Conservation (phyloP, 2,888 invertebrate species). For the Eucera pruinosa region DNA sequence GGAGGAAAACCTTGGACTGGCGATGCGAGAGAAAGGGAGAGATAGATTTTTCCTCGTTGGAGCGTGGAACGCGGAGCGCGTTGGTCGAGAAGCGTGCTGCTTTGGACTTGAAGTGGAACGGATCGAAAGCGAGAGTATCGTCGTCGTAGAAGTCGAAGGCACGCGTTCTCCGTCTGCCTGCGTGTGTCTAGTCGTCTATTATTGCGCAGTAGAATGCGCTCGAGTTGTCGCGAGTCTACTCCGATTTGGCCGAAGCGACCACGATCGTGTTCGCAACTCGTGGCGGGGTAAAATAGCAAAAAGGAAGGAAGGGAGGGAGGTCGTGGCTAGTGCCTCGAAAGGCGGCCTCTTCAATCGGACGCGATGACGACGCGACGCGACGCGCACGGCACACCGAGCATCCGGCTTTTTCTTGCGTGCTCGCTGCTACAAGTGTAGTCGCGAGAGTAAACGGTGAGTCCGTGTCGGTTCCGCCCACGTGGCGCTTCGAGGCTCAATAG, state of each 20-base stretch:
- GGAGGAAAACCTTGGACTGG: conserved; percentile 7
- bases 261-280: neutral
- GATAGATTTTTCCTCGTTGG: neutral
- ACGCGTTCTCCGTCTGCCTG: neutral
- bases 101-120: too few relatives aligned
- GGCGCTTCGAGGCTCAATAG: neutral
- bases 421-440: neutral
- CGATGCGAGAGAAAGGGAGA: neutral
- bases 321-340: conserved; percentile 2
- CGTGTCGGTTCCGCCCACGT: conserved; percentile 8
- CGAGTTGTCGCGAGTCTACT: conserved; percentile 29
- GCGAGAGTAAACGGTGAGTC: neutral
- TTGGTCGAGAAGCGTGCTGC: too few relatives aligned
- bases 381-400: neutral
- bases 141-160: neutral
- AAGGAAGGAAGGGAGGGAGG: neutral
- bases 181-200: conserved; percentile 32
- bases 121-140: conserved; percentile 24
- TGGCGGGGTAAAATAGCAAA: conserved; percentile 22
- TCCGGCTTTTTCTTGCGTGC: conserved; percentile 27
- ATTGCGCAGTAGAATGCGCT: conserved; percentile 46
- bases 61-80: too few relatives aligned
- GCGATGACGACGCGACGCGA: neutral
- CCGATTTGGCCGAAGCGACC: conserved; percentile 43
- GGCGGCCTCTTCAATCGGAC: neutral